Percentiles rank a stretch among this genome's conserved stretches.
These are phyloP conservation scores for Hirtodrosophila alboralis DNA, from an alignment of 2,888 invertebrate species.

Conservation along the genomic window DNA sequence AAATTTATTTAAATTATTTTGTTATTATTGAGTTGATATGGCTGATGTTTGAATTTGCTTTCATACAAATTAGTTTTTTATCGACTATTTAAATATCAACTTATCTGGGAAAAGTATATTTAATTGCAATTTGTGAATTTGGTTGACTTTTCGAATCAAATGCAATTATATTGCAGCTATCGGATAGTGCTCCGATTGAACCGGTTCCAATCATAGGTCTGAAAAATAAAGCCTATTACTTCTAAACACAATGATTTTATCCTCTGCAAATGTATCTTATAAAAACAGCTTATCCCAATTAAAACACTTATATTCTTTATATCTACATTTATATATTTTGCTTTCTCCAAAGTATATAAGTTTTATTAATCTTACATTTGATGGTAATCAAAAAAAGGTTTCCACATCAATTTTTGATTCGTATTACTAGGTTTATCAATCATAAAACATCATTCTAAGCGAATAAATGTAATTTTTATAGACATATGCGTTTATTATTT, in stretches of 20 bases:
- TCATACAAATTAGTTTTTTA: too few relatives aligned
- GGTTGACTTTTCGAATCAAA: too few relatives aligned
- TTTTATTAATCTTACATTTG: conserved; percentile 52
- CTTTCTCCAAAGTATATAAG: conserved; percentile 58
- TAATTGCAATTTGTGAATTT: too few relatives aligned
- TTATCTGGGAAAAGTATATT: too few relatives aligned
- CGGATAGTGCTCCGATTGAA: too few relatives aligned
- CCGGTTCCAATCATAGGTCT: too few relatives aligned
- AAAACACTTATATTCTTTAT: conserved; percentile 28
- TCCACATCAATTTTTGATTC: conserved; percentile 34
- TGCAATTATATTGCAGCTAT: too few relatives aligned
- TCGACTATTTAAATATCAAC: too few relatives aligned
- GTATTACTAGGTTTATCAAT: conserved; percentile 56
- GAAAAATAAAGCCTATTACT: too few relatives aligned
- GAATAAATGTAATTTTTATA: conserved; percentile 33
- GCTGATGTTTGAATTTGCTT: too few relatives aligned
- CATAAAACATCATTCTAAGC: conserved; percentile 54
- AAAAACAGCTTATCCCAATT: neutral
- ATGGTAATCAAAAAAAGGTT: conserved; percentile 63
- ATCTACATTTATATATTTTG: conserved; percentile 70
- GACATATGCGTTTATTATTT: conserved; percentile 28
- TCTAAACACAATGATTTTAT: too few relatives aligned
- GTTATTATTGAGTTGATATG: neutral
- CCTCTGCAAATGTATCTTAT: too few relatives aligned
- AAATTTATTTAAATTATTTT: conserved; percentile 10